Evolutionary conservation across 1,140 invertebrate genomes (phyloP).

Genomic region (Samia ricini): DNA sequence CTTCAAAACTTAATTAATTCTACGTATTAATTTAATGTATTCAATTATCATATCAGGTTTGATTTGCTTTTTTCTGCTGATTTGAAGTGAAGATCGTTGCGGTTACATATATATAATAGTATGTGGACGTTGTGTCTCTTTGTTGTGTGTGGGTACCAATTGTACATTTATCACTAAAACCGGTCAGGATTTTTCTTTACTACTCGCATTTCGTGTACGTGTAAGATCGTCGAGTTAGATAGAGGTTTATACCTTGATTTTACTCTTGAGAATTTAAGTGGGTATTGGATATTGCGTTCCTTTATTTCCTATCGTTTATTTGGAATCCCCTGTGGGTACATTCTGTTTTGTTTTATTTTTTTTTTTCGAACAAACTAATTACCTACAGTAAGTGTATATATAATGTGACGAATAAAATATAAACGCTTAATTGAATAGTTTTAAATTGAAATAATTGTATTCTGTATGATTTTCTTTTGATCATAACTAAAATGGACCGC

Average conservation of each 20-base stretch:
- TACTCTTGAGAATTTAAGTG: neutral
- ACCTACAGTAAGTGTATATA: too few relatives aligned
- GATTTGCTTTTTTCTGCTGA: too few relatives aligned
- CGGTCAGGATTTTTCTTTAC: neutral
- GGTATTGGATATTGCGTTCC: neutral
- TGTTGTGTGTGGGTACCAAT: neutral
- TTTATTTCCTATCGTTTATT: neutral
- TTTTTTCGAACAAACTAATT: too few relatives aligned
- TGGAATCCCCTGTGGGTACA: neutral
- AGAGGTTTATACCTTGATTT: neutral
- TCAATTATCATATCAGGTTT: neutral
- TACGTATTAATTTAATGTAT: neutral
- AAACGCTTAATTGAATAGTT: too few relatives aligned
- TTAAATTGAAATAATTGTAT: too few relatives aligned
- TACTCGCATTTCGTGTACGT: neutral
- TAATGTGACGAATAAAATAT: too few relatives aligned
- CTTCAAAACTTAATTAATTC: neutral
- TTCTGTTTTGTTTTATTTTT: too few relatives aligned
- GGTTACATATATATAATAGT: too few relatives aligned
- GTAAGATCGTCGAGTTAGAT: neutral
- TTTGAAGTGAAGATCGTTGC: too few relatives aligned
- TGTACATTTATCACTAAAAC: conserved; percentile 7
- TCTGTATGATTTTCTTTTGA: too few relatives aligned
- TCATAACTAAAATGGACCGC: too few relatives aligned
- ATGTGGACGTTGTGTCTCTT: too few relatives aligned